phyloP scores from a whole-genome alignment of 2,888 invertebrate species.

The Eubasilissa splendida region DNA sequence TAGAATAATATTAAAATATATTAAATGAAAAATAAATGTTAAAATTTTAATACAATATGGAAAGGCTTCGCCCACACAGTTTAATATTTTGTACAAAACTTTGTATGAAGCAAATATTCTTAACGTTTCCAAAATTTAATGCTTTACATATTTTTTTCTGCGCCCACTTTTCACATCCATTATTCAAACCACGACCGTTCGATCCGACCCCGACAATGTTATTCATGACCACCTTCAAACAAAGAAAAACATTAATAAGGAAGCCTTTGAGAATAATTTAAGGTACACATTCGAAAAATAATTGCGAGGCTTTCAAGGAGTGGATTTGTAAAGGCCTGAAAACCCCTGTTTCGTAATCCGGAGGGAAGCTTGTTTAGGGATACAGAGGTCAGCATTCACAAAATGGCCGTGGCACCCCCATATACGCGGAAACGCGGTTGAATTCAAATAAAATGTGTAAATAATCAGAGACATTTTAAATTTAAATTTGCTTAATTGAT shows the following conservation, averaged over 20 bases:
- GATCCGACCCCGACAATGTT: conserved; percentile 14
- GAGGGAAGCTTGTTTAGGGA: conserved; percentile 11
- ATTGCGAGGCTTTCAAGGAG: conserved; percentile 29
- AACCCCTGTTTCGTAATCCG: conserved; percentile 23
- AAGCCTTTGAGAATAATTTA: conserved; percentile 27
- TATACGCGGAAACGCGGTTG: neutral
- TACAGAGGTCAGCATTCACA: conserved; percentile 23
- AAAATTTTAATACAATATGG: too few species aligned
- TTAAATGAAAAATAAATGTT: too few species aligned
- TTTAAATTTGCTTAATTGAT: conserved; percentile 15
- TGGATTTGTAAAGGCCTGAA: conserved; percentile 24
- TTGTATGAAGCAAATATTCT: neutral
- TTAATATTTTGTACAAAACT: neutral
- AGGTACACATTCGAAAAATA: conserved; percentile 30
- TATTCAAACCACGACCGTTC: conserved; percentile 20
- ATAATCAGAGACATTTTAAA: conserved; percentile 10
- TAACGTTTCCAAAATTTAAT: neutral
- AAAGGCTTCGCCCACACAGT: neutral
- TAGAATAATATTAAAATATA: too few species aligned
- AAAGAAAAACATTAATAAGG: conserved; percentile 35
- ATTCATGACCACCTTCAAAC: conserved; percentile 24
- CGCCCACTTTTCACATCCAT: conserved; percentile 26
- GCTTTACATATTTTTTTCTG: conserved; percentile 19
- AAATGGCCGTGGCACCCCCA: conserved; percentile 17
- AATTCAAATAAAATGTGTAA: conserved; percentile 20